A percentile compares a stretch with the other conserved stretches of the same genome.
Evolutionary conservation across 2,888 invertebrate genomes (phyloP).

Genomic region (Melieria omissa): DNA sequence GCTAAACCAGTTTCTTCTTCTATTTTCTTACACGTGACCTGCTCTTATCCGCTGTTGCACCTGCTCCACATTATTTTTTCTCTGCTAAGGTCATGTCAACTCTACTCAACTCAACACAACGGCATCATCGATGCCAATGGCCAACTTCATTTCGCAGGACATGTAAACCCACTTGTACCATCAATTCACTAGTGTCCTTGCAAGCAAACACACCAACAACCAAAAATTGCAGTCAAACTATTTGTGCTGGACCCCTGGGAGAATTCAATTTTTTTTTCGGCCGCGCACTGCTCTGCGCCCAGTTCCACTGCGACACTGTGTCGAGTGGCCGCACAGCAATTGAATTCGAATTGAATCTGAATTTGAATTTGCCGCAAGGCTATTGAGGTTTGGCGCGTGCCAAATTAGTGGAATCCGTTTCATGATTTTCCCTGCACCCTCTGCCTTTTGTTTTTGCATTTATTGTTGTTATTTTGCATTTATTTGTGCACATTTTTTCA

Average conservation of each 20-base stretch:
- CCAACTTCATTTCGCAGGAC: background rate
- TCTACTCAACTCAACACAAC: background rate
- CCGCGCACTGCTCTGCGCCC: background rate
- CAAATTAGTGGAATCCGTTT: slow-evolving; percentile 27
- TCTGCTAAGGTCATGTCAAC: too few relatives aligned
- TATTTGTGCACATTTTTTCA: background rate
- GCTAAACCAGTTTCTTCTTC: too few relatives aligned
- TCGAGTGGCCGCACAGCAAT: slow-evolving; percentile 1
- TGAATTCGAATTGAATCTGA: slow-evolving; percentile 30
- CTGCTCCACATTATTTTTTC: too few relatives aligned
- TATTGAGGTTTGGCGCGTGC: slow-evolving; percentile 37
- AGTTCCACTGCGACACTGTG: background rate
- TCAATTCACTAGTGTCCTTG: background rate
- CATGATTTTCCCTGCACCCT: slow-evolving; percentile 3
- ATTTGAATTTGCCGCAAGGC: slow-evolving; percentile 14
- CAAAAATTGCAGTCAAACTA: too few relatives aligned
- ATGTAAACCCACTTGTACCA: background rate
- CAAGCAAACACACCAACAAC: background rate
- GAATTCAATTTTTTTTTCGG: background rate
- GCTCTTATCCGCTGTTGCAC: too few relatives aligned
- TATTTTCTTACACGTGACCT: too few relatives aligned
- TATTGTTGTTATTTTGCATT: slow-evolving; percentile 10
- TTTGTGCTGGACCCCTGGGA: too few relatives aligned
- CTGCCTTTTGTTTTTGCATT: background rate
- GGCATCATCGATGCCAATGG: background rate